Evolutionary conservation across 1,140 invertebrate species (phyloP), one percentile per base, ranked within the genome.

Genomic region (Ips nitidus): DNA sequence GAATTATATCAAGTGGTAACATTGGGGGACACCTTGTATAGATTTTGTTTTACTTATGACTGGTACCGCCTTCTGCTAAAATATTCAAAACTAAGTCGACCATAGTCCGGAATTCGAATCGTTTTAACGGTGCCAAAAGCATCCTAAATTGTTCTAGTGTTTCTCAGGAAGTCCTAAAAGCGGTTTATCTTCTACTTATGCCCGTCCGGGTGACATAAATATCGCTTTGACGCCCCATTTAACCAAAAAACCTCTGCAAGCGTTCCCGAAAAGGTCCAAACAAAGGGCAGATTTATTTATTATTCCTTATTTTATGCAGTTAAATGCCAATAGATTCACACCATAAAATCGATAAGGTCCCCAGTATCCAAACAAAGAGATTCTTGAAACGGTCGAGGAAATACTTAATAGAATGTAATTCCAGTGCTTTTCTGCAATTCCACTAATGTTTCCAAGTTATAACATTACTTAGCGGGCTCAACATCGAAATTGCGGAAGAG

Each of bases 401-500:
- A n/a, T 41, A 55, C 62, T 50, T 66, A 66, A 66, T 66, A 52
- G 64, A 42, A 66, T 66, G 50, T 66, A 66, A 66, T 66, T 66
- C 43, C 64, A 59, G 64, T 52, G 45, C 45, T 53, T 65, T 60
- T 52, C 66, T 52, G 66, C 58, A 60, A 60, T 68, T 68, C 58
- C 66, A 55, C 58, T 60, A 68, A 68, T 68, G 66, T 68, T 68
- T 68, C 66, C 66, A 68, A 52, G 57, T 68, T 68, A 68, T 68
- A 68, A 60, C 56, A 68, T 68, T 68, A 68, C 66, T 68, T 68
- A 68, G 66, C 64, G 6, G 40, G 55, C 55, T 58, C 64, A 58
- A 66, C 57, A 68, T 68, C 66, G 66, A 66, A 60, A 68, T 63
- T 53, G 59, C 67, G 67, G 67, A 69, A 69, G 63, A 59, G 39